These are phyloP conservation scores for Theodoxus fluviatilis DNA, from an alignment of 2,888 invertebrate species.

Conservation along the genomic window DNA sequence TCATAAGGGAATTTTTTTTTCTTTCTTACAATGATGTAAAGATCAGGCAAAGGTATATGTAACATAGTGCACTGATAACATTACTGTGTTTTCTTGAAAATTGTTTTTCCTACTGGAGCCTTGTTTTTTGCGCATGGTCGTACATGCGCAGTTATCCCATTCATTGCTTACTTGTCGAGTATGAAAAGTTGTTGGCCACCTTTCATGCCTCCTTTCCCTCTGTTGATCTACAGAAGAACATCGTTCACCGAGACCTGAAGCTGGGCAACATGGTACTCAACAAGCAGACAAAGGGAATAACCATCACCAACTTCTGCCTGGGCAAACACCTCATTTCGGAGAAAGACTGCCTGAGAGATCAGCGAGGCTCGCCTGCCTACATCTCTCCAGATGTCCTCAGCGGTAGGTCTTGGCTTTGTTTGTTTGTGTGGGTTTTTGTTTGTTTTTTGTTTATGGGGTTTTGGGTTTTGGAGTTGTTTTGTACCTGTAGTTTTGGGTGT, in stretches of 20 bases:
- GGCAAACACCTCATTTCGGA: conserved; percentile 80
- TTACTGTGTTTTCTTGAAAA: no score
- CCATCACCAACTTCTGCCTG: conserved; percentile 79
- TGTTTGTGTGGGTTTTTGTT: conserved; percentile 7
- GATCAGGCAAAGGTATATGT: no score
- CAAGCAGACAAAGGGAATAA: conserved; percentile 72
- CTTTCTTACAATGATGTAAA: no score
- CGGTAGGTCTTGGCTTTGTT: conserved; percentile 64
- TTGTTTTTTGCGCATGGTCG: no score
- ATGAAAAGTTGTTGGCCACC: no score
- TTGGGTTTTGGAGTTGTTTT: no score
- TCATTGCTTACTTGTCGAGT: no score
- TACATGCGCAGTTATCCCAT: no score
- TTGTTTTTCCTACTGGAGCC: no score
- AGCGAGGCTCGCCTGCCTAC: conserved; percentile 81
- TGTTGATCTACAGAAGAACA: conserved; percentile 72
- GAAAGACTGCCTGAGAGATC: conserved; percentile 76
- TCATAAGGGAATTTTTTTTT: no score
- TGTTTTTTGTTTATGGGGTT: not conserved
- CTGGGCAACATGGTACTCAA: conserved; percentile 80
- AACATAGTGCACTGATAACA: no score
- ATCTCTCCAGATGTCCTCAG: conserved; percentile 81
- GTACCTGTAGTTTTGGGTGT: no score
- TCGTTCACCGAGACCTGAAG: conserved; percentile 81
- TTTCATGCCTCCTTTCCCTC: not conserved